Base-by-base conservation (phyloP, 2,888 invertebrate species). In the Strigamia maritima region DNA sequence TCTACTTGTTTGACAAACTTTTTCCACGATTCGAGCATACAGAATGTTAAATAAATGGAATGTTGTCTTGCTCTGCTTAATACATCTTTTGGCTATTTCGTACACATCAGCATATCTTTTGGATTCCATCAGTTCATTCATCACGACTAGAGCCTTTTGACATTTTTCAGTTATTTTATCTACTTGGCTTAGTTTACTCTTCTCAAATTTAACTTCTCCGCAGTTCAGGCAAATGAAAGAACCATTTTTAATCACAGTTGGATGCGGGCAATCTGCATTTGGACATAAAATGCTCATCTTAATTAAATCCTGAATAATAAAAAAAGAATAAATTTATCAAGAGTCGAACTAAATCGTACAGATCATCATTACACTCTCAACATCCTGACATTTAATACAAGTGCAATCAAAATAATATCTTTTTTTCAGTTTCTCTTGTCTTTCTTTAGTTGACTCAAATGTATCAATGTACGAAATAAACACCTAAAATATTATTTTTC, bases 231-330 rank as follows among this genome's bases (percentile, higher is more conserved):
- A 44, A 16, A 44, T 16, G 16, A 44, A 44, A 2, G 44, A 44
- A 44, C 16, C 44, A 14, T 44, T 16, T 44, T 44, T 44, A 2
- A 44, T 16, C 44, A 44, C 44, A 16, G 14, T 14, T 44, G 44
- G 14, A 44, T 44, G 44, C 2, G 8, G 14, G 44, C 44, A 44
- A 16, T 44, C 16, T 6, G 8, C 16, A 14, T 44, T 44, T 6
- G 44, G 44, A 14, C 44, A 85, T 78, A 90, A 90, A 82, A 91
- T 89, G 79, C 95, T 90, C 78, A 93, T 92, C 88, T 97, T 97
- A 38, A 95, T 92, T 81, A 92, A 90, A 89, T 96, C 91, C 94
- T 95, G 87, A 49, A 83, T n/a, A 19, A 19, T 70, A 28, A 81
- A 19, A 38, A 75, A 22, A 74, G n/a, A n/a, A n/a, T n/a, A n/a